Evolutionary conservation across 1,140 invertebrate genomes (phyloP), one percentile per base, ranked within the genome.

Genomic region (Octopus sinensis): DNA sequence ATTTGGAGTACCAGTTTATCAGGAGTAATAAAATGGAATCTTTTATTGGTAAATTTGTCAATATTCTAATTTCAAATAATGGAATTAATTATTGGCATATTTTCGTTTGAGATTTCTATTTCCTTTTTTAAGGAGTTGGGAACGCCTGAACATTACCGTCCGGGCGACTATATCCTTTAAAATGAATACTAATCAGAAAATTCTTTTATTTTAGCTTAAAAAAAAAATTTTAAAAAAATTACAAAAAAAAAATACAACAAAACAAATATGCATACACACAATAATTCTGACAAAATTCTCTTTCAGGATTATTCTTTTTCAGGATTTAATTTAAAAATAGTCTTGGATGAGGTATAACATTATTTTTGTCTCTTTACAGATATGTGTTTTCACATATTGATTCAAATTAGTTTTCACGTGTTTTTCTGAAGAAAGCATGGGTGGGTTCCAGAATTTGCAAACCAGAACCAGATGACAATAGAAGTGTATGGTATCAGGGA

Each of bases 81-180:
- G 68, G 13, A 73, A 73, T 73, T 13, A n/a, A 23, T n/a, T 73
- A 12, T 73, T 73, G 68, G 5, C 30, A 7, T 6, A 13, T 73
- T 73, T 73, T 17, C 68, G 5, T 73, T 73, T 73, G 17, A 43
- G 30, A 43, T 10, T 73, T 73, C 13, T 12, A 73, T 12, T 73
- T 73, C 17, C 17, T 62, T 62, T 62, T 62, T 73, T 73, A 17
- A 9, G 68, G 68, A 73, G 30, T 73, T 73, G 68, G 68, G 13
- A n/a, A 73, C 68, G 68, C 68, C 30, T 13, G 68, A 73, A 73
- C 68, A 73, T 73, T 73, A 73, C 68, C 68, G 68, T 73, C 30
- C 68, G 56, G 68, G 68, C 68, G 68, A n/a, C 6, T 17, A 73
- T 73, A 73, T 73, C 68, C 68, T 73, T 73, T 73, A 6, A 73